A percentile compares a stretch with the other conserved stretches of the same genome.
These are phyloP conservation scores for Danio albolineatus DNA, from an alignment of 2,797 vertebrate species.

Conservation along the genomic window DNA sequence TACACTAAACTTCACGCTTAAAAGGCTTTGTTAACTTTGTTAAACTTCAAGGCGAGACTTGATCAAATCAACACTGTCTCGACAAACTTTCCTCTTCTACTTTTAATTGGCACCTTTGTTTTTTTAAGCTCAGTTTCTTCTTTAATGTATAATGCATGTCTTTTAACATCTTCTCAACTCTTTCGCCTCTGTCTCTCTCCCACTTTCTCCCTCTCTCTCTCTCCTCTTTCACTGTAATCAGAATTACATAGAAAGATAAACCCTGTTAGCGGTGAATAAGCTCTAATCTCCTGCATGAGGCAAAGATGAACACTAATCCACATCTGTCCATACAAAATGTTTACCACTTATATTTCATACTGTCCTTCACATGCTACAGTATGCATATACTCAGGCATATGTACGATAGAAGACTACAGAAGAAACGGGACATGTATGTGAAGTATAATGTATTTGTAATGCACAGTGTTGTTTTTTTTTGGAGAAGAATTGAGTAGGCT, in stretches of 20 bases:
- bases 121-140: slow-evolving; percentile 55
- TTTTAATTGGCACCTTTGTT: slow-evolving; percentile 18
- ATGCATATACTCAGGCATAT: not conserved
- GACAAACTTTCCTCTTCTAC: not conserved
- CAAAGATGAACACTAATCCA: slow-evolving; percentile 85
- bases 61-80: not conserved
- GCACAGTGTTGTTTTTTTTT: slow-evolving; percentile 10
- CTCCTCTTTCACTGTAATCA: slow-evolving; percentile 67
- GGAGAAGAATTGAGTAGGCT: slow-evolving; percentile 24
- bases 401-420: not conserved
- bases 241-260: slow-evolving; percentile 72
- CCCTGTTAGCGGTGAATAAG: slow-evolving; percentile 80
- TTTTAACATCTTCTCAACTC: slow-evolving; percentile 62
- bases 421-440: slow-evolving; percentile 2
- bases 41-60: not conserved
- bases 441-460: slow-evolving; percentile 9
- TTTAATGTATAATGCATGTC: slow-evolving; percentile 44
- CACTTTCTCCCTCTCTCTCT: slow-evolving; percentile 28
- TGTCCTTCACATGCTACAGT: slow-evolving; percentile 61
- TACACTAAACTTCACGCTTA: not conserved
- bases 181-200: slow-evolving; percentile 7
- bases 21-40: not conserved
- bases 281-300: slow-evolving; percentile 81
- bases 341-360: slow-evolving; percentile 78
- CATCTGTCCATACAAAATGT: slow-evolving; percentile 84